Evolutionary conservation across 2,113 vertebrate species (phyloP).

Genomic region (Pelusios castaneus): DNA sequence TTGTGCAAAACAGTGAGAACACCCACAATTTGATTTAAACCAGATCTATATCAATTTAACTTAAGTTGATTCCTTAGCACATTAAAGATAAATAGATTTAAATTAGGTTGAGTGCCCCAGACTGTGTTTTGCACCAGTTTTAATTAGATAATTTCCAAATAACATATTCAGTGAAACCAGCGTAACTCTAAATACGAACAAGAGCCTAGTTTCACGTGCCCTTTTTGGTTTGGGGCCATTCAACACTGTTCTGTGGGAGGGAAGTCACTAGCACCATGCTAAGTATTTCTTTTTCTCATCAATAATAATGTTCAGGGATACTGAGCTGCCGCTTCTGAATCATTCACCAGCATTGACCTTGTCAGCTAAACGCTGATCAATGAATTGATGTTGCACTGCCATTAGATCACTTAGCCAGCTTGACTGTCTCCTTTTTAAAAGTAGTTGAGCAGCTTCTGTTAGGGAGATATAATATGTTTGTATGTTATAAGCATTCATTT

Average conservation of each 20-base stretch:
- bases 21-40: neutral
- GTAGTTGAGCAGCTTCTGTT: neutral
- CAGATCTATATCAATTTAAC: neutral
- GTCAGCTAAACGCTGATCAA: neutral
- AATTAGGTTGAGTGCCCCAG: neutral
- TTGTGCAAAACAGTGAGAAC: neutral
- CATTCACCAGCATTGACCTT: neutral
- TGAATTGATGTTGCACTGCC: neutral
- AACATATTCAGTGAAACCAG: neutral
- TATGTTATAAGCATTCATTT: neutral
- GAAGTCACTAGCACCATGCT: neutral
- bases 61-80: neutral
- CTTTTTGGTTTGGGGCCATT: neutral
- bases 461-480: neutral
- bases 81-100: neutral
- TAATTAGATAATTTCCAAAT: neutral
- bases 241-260: neutral
- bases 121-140: neutral
- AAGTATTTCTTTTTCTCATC: neutral
- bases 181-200: neutral
- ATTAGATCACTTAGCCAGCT: neutral
- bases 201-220: neutral
- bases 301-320: neutral
- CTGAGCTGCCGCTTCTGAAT: neutral
- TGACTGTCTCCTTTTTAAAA: neutral